These are phyloP conservation scores for Tapirus terrestris DNA, from an alignment of 2,113 vertebrate genomes.

Conservation along the genomic window DNA sequence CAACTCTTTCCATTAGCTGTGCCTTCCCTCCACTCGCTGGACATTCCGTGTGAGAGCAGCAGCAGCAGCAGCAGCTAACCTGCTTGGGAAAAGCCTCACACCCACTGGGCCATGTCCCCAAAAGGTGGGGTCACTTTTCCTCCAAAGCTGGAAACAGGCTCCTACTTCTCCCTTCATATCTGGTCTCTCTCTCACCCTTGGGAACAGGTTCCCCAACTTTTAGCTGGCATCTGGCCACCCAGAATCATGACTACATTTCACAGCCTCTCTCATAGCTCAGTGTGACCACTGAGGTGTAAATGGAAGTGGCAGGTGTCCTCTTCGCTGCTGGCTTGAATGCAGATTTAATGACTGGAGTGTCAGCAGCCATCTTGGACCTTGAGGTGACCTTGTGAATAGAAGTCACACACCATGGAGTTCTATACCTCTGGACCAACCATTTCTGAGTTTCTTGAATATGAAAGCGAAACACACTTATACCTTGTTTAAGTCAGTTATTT, in stretches of 20 bases:
- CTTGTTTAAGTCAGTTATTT: not conserved
- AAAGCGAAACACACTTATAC: not conserved
- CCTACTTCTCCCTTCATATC: not conserved
- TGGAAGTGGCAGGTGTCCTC: not conserved
- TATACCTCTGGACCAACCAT: not conserved
- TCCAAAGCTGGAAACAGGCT: not conserved
- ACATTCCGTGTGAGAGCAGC: not conserved
- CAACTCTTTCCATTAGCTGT: not conserved
- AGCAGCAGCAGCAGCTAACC: not conserved
- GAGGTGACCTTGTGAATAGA: slow-evolving; percentile 5
- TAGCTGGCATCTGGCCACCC: not conserved
- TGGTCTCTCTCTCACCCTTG: not conserved
- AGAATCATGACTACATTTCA: not conserved
- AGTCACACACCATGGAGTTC: not conserved
- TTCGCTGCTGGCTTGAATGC: not conserved
- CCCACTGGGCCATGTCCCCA: not conserved
- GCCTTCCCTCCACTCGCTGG: not conserved
- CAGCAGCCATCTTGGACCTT: not conserved
- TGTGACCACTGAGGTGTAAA: not conserved
- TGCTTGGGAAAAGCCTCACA: not conserved
- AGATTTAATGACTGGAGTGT: not conserved
- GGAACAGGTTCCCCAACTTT: not conserved
- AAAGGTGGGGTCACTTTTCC: not conserved
- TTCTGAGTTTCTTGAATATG: not conserved
- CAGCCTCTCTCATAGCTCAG: not conserved